Evolutionary conservation across 2,888 invertebrate species (phyloP).

Genomic region (Chaitophorus viminalis): DNA sequence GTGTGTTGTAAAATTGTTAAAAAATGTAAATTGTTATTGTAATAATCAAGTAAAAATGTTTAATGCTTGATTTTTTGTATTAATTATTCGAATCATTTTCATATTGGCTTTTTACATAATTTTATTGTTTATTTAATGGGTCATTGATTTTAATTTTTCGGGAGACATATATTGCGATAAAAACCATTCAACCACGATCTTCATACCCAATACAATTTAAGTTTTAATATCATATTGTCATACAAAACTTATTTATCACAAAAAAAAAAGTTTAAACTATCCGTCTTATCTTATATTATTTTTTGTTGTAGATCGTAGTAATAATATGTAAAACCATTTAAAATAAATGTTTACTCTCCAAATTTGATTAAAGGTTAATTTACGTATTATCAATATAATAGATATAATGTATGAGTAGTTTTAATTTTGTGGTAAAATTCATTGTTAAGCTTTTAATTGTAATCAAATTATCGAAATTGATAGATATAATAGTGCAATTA

Average conservation of each 20-base stretch:
- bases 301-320: neutral
- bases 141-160: conserved; percentile 35
- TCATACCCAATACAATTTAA: neutral
- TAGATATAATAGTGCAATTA: too few species aligned
- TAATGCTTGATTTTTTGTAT: neutral
- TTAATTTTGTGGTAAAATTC: neutral
- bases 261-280: neutral
- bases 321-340: neutral
- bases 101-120: conserved; percentile 29
- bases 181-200: conserved; percentile 15
- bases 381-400: neutral
- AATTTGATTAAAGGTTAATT: neutral
- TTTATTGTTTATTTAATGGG: conserved; percentile 4
- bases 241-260: neutral
- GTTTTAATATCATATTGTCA: neutral
- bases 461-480: too few species aligned
- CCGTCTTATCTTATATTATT: neutral
- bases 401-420: neutral
- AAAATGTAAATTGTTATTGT: neutral
- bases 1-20: neutral
- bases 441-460: too few species aligned
- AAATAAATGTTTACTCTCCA: neutral
- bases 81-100: neutral
- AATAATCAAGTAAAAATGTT: conserved; percentile 1
- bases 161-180: conserved; percentile 4